Conservation (phyloP, 2,797 vertebrate genomes). For the Paratrypauchen microcephalus region DNA sequence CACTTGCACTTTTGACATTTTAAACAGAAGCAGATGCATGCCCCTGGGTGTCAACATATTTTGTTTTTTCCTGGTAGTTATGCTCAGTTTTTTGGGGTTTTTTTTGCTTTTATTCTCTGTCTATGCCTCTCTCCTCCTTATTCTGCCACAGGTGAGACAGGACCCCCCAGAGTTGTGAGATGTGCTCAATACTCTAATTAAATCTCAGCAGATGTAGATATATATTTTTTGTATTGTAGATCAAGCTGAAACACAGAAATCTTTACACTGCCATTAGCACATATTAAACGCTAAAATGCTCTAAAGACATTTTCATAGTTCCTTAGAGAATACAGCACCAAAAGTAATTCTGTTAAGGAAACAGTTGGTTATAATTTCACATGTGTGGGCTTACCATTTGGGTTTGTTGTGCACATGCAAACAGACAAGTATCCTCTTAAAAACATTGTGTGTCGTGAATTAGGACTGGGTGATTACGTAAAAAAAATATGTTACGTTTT, state of each 20-base stretch:
- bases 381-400: neutral
- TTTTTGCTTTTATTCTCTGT: slow-evolving; percentile 33
- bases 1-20: slow-evolving; percentile 20
- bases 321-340: slow-evolving; percentile 11
- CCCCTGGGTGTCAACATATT: slow-evolving; percentile 49
- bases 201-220: slow-evolving; percentile 70
- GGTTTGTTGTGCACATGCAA: slow-evolving; percentile 10
- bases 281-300: slow-evolving; percentile 13
- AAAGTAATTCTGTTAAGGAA: neutral
- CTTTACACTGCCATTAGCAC: slow-evolving; percentile 27
- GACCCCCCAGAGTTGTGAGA: slow-evolving; percentile 58
- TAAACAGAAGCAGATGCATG: slow-evolving; percentile 16
- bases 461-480: too few relatives aligned
- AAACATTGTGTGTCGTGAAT: too few relatives aligned
- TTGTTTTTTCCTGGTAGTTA: slow-evolving; percentile 51
- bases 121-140: slow-evolving; percentile 32
- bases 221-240: slow-evolving; percentile 49
- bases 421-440: neutral
- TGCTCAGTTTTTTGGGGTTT: slow-evolving; percentile 45
- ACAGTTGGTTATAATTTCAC: neutral
- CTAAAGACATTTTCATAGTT: slow-evolving; percentile 6
- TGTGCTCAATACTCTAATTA: slow-evolving; percentile 70
- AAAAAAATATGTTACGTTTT: too few relatives aligned
- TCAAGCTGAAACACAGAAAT: slow-evolving; percentile 22
- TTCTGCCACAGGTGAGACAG: slow-evolving; percentile 66